phyloP scores from a whole-genome alignment of 2,797 vertebrate genomes.

The Craterocephalus amniculus region DNA sequence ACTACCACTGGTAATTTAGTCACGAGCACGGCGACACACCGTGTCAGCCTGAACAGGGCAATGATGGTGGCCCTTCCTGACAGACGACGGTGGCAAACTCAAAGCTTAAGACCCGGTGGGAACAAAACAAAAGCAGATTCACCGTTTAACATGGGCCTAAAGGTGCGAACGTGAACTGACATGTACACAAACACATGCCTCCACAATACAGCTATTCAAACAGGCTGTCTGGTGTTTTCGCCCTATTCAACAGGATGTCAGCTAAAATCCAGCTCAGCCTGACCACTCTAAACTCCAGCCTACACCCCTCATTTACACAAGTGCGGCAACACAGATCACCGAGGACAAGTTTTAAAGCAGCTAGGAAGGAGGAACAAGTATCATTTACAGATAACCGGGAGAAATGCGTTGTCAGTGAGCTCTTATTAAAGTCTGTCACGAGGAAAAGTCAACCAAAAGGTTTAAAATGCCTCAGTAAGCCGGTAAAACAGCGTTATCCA shows the following conservation, averaged over 20 bases:
- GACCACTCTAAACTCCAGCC: conserved; percentile 19
- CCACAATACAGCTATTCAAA: conserved; percentile 77
- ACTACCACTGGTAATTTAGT: conserved; percentile 52
- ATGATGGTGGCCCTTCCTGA: conserved; percentile 56
- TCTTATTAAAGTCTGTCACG: background rate
- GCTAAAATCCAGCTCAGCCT: conserved; percentile 58
- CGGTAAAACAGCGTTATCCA: conserved; percentile 25
- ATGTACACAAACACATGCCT: conserved; percentile 19
- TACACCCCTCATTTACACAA: conserved; percentile 2
- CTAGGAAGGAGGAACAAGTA: background rate
- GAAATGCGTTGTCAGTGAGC: background rate
- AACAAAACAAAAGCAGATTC: conserved; percentile 20
- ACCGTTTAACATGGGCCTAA: conserved; percentile 38
- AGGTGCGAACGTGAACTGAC: conserved; percentile 38
- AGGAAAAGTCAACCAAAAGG: conserved; percentile 1
- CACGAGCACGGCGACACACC: conserved; percentile 53
- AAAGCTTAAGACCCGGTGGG: conserved; percentile 7
- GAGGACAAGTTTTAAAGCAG: conserved; percentile 1
- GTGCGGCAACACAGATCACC: background rate
- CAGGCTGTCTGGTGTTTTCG: conserved; percentile 70
- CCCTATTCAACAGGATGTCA: conserved; percentile 70
- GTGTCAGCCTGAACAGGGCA: conserved; percentile 68
- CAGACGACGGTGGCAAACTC: conserved; percentile 1
- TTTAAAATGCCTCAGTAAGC: conserved; percentile 18
- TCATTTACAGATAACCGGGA: background rate